These are phyloP conservation scores for Emydura subglobosa DNA, from an alignment of 2,113 vertebrate species.

Conservation along the genomic window DNA sequence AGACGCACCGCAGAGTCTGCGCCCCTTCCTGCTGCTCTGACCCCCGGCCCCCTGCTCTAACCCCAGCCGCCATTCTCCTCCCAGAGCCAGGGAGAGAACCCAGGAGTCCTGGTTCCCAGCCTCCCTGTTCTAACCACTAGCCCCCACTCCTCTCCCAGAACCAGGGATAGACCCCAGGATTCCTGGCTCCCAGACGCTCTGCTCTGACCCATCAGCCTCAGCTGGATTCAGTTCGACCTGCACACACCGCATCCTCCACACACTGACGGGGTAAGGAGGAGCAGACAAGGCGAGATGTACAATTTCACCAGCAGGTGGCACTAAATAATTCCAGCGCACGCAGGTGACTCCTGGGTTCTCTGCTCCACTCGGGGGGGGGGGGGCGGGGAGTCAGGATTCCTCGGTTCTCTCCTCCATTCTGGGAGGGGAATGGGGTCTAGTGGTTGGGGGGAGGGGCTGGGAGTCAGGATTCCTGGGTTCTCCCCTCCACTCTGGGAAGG, in stretches of 20 bases:
- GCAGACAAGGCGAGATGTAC: background rate
- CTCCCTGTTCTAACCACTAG: too few relatives aligned
- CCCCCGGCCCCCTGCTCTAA: background rate
- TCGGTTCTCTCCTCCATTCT: background rate
- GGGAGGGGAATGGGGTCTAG: background rate
- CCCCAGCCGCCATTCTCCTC: too few relatives aligned
- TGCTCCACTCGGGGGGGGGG: background rate
- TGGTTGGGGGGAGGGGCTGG: too few relatives aligned
- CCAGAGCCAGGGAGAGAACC: too few relatives aligned
- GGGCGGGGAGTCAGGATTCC: too few relatives aligned
- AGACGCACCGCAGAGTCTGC: background rate
- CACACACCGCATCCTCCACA: background rate
- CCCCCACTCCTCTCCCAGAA: too few relatives aligned
- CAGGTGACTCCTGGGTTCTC: background rate
- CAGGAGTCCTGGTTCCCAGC: too few relatives aligned
- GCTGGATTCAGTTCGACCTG: too few relatives aligned
- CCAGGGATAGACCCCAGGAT: too few relatives aligned
- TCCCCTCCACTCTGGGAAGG: too few relatives aligned
- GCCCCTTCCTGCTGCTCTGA: background rate
- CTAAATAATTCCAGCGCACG: background rate
- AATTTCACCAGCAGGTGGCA: background rate
- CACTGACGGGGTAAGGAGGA: background rate
- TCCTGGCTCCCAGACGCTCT: background rate
- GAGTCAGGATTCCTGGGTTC: background rate
- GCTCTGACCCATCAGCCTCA: background rate